Evolutionary conservation across 35 echinoderm and acorn worm species (phyloP), one percentile per base, ranked within the genome.

Genomic region (Stichopus chloronotus): DNA sequence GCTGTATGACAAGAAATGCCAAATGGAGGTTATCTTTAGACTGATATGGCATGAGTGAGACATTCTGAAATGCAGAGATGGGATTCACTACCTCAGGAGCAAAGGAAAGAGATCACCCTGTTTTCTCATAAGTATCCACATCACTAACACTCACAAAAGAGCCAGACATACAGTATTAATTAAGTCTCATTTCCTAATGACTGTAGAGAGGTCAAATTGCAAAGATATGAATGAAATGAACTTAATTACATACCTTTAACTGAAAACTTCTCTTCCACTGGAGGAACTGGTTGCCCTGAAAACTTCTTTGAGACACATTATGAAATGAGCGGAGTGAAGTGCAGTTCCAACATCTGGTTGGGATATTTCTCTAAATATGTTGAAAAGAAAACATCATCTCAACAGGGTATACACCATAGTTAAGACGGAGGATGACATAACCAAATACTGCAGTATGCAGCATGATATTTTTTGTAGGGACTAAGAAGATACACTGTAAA

Each of bases 281-380:
- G 17, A 74, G 69, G 22, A 74, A 74, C 19, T 20, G 69, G 69
- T 74, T 74, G 17, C 55, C 55, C 20, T 57, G 82, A 58, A 58
- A 17, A 58, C 56, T 58, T 55, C 82, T 59, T 25, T 58, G 5
- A 6, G 82, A 85, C 1, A 56, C 3, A 85, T 56, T 59, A 58
- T 85, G 56, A 23, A 85, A 85, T 21, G 82, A 17, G 16, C 23
- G 55, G 5, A 23, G 55, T 10, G 55, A 58, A 23, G 12, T 55
- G 21, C 82, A 85, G 55, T 85, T 53, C n/a, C 55, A 85, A 53
- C 82, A 85, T 85, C 58, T 85, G 5, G 53, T 58, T 85, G 82
- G 56, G 57, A 85, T 53, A 58, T 9, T 58, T 58, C 82, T 85
- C 82, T 85, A 56, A 58, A 85, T 17, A 22, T 8, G 24, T 25